Percentiles rank a stretch among this genome's conserved stretches.
phyloP scores from a whole-genome alignment of 2,888 invertebrate genomes.

The Digitonthophagus gazella region DNA sequence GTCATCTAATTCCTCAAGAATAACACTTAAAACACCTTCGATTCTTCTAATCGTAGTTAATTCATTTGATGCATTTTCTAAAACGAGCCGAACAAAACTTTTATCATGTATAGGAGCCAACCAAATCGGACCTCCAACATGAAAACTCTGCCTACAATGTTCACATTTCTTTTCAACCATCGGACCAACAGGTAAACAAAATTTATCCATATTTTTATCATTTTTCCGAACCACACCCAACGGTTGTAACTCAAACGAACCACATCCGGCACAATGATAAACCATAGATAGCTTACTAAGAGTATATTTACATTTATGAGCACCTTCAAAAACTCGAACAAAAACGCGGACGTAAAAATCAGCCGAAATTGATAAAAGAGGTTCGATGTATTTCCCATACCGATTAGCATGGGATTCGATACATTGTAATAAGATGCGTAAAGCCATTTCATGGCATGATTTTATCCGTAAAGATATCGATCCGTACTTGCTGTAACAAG shows the following conservation, averaged over 20 bases:
- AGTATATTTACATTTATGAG: conserved; percentile 81
- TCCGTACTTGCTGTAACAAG: conserved; percentile 91
- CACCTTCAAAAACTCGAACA: conserved; percentile 78
- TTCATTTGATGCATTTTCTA: conserved; percentile 52
- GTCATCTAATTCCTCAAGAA: conserved; percentile 79
- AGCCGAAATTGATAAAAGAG: conserved; percentile 85
- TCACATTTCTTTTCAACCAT: conserved; percentile 65
- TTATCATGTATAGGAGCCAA: conserved; percentile 79
- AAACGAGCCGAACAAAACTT: conserved; percentile 70
- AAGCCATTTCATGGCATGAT: conserved; percentile 93
- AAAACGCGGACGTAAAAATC: conserved; percentile 97
- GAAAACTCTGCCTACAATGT: conserved; percentile 73
- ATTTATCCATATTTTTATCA: conserved; percentile 61
- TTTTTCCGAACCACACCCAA: conserved; percentile 65
- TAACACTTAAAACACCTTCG: conserved; percentile 75
- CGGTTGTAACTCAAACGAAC: conserved; percentile 73
- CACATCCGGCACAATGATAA: conserved; percentile 90
- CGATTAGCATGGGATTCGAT: conserved; percentile 91
- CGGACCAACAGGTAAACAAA: conserved; percentile 66
- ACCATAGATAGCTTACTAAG: conserved; percentile 81
- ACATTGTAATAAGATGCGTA: conserved; percentile 88
- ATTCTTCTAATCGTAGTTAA: conserved; percentile 74
- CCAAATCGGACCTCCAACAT: conserved; percentile 95
- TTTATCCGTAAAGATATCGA: conserved; percentile 81
- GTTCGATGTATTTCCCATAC: conserved; percentile 89